Evolutionary conservation across 2,888 invertebrate genomes (phyloP).

Genomic region (Ichneumoninae sp.): DNA sequence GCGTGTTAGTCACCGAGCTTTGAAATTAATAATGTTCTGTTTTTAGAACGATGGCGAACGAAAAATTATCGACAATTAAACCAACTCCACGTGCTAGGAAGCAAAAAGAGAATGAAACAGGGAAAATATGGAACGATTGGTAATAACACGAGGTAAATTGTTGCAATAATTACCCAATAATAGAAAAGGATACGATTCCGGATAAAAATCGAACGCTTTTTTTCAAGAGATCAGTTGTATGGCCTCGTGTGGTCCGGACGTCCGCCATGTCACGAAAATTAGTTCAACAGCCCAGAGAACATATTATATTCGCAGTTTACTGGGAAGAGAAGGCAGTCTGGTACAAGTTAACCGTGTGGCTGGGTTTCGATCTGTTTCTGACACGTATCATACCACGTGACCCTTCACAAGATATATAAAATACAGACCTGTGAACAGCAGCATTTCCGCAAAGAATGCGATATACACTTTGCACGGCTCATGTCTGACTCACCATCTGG

Average conservation of each 20-base stretch:
- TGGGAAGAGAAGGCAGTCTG: slow-evolving; percentile 1
- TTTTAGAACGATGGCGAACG: background rate
- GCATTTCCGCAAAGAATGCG: slow-evolving; percentile 40
- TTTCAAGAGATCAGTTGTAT: slow-evolving; percentile 26
- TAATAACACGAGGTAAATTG: slow-evolving; percentile 44
- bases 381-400: slow-evolving; percentile 53
- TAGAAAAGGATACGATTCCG: background rate
- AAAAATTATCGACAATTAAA: slow-evolving; percentile 43
- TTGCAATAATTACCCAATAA: slow-evolving; percentile 6
- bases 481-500: slow-evolving; percentile 32
- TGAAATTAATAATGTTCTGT: slow-evolving; percentile 26
- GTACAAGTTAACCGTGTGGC: slow-evolving; percentile 59
- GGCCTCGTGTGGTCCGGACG: slow-evolving; percentile 26
- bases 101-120: background rate
- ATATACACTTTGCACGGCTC: background rate
- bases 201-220: background rate
- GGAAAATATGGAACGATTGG: slow-evolving; percentile 22
- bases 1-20: background rate
- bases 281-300: slow-evolving; percentile 22
- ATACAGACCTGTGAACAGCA: slow-evolving; percentile 3
- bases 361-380: slow-evolving; percentile 56
- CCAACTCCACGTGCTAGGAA: background rate
- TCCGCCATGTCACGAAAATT: slow-evolving; percentile 32
- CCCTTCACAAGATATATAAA: background rate
- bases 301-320: slow-evolving; percentile 7